A percentile compares a stretch with the other conserved stretches of the same genome.
These are phyloP conservation scores for Philonicus albiceps DNA, from an alignment of 2,888 invertebrate species.

Conservation along the genomic window DNA sequence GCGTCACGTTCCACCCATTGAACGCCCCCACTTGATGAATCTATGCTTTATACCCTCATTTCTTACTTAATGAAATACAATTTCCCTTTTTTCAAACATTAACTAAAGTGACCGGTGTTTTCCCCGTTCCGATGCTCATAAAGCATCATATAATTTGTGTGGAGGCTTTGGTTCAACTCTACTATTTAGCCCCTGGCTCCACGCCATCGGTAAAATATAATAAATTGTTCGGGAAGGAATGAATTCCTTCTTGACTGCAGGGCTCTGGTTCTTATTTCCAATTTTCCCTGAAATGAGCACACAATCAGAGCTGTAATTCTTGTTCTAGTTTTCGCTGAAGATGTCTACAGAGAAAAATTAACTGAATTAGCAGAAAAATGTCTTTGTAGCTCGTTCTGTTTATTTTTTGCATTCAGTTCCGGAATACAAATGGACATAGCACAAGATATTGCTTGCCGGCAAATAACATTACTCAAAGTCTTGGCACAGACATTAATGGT, in stretches of 20 bases:
- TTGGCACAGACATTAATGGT: background rate
- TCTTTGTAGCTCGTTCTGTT: background rate
- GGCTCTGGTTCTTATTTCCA: background rate
- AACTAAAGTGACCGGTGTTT: background rate
- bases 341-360: background rate
- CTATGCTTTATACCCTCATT: conserved; percentile 9
- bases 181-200: background rate
- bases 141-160: background rate
- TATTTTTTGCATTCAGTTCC: background rate
- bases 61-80: conserved; percentile 23
- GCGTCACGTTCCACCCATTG: background rate
- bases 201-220: background rate
- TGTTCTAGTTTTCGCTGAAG: background rate
- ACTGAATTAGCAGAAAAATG: background rate
- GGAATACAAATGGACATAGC: background rate
- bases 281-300: background rate
- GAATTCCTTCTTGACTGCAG: background rate
- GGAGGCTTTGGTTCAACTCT: background rate
- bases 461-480: background rate
- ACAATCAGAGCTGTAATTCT: background rate
- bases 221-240: background rate
- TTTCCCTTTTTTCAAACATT: background rate
- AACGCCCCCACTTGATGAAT: background rate
- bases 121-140: background rate
- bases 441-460: background rate